A percentile compares a stretch with the other conserved stretches of the same genome.
phyloP scores from a whole-genome alignment of 2,797 vertebrate genomes.

The Pelodytes ibericus region DNA sequence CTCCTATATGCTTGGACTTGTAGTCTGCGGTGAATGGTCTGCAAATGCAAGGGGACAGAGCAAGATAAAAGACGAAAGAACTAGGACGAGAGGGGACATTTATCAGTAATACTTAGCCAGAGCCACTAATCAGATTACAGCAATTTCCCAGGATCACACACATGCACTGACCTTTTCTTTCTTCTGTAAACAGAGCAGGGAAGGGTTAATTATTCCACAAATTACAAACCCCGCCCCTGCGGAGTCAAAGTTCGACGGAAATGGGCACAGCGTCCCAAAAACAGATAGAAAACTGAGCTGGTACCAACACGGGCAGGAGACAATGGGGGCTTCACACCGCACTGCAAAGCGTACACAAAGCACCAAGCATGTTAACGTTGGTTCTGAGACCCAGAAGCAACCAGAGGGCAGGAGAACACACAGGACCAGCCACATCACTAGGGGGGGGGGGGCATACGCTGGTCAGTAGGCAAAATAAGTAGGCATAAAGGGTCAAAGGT shows the following conservation, averaged over 20 bases:
- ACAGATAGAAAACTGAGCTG: background rate
- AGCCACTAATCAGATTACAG: constrained; percentile 30
- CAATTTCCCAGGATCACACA: constrained; percentile 35
- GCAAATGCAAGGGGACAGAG: constrained; percentile 17
- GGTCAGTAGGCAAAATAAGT: too few species aligned
- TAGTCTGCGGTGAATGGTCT: background rate
- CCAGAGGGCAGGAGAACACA: too few species aligned
- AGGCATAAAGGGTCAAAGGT: too few species aligned
- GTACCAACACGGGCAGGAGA: background rate
- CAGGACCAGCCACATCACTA: too few species aligned
- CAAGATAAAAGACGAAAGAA: background rate
- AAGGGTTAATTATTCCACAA: constrained; percentile 43
- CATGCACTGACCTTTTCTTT: constrained; percentile 74
- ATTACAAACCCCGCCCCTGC: background rate
- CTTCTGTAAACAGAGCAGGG: constrained; percentile 71
- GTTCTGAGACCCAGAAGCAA: too few species aligned
- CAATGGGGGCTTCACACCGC: background rate
- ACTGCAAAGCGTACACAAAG: constrained; percentile 2
- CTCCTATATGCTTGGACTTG: too few species aligned
- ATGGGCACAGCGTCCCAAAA: background rate
- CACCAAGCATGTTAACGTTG: background rate
- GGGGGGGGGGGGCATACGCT: too few species aligned
- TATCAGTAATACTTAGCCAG: constrained; percentile 69
- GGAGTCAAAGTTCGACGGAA: constrained; percentile 18
- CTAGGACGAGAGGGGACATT: too few species aligned